Evolutionary conservation across 2,113 vertebrate species (phyloP).

Genomic region (Phalacrocorax brasilianus): DNA sequence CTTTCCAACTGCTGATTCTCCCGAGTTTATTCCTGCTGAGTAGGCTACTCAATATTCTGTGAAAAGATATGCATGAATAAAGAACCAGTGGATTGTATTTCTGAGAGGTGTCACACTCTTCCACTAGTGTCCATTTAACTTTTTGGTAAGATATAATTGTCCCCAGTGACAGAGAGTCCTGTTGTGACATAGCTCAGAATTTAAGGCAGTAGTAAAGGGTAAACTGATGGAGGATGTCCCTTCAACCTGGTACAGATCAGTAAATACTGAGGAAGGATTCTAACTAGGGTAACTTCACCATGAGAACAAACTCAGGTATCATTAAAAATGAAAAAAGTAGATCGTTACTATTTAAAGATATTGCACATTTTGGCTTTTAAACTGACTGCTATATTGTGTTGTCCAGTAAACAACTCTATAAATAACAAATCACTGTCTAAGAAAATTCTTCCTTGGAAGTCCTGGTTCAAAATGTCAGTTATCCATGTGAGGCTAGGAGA

Average conservation of each 20-base stretch:
- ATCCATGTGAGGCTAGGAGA: background rate
- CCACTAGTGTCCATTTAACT: background rate
- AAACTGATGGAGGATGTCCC: background rate
- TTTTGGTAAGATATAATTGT: background rate
- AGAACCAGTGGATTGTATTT: background rate
- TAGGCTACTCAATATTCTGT: background rate
- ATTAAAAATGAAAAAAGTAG: background rate
- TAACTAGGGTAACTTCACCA: background rate
- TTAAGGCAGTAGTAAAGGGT: background rate
- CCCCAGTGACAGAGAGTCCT: background rate
- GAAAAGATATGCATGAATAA: background rate
- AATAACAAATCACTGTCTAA: background rate
- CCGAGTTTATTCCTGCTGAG: background rate
- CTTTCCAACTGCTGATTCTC: background rate
- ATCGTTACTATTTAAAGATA: background rate
- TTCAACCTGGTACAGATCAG: background rate
- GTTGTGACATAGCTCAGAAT: background rate
- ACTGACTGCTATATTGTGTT: background rate
- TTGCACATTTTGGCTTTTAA: background rate
- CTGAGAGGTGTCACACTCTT: background rate
- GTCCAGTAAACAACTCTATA: background rate
- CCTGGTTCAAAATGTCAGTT: background rate
- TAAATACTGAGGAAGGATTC: background rate
- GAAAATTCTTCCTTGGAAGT: background rate
- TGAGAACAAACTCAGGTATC: background rate